Base-by-base conservation (phyloP, 2,797 vertebrate genomes). In the Dermochelys coriacea region DNA sequence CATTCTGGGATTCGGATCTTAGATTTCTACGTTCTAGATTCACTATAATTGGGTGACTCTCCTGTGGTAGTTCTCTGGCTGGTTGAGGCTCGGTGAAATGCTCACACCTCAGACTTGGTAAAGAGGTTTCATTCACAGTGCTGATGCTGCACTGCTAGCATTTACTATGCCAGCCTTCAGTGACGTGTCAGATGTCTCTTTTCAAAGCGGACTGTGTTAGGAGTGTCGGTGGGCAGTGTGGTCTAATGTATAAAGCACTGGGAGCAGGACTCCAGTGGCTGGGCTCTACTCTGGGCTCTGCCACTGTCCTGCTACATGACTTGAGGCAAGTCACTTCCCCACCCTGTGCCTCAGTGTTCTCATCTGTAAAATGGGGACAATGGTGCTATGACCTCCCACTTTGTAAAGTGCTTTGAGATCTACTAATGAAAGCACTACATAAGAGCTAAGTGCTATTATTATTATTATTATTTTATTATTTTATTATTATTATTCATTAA, bases 121-220 rank as follows among this genome's bases (percentile, higher is more conserved):
- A 3, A 83, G 85, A 92, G 77, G 86, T 90, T 93, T 97, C 86
- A 49, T 49, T 52, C 91, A 92, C 45, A 2, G 93, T 18, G 64
- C 90, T 55, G 85, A 83, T 10, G 8, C 85, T 57, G 93, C 85
- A 75, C 61, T 77, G 93, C 95, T 94, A 78, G 86, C 81, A 90
- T 91, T 34, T 83, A 71, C 49, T 90, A 12, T 49, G 45, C 52
- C 12, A 5, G 87, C 45, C 3, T 71, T 79, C 27, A 0, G 88
- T 5, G n/a, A 47, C 50, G 64, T 52, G 74, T 77, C 88, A 1
- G 51, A 21, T 5, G 21, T 83, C 88, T 90, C 92, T 85, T 89
- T 87, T 83, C 96, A 55, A 5, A 82, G 31, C 31, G 92, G 95
- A 97, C 97, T 93, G 96, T 95, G 96, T 98, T 98, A 83, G 96